These are phyloP conservation scores for Ardeotis arabs DNA, from an alignment of 2,113 vertebrate genomes.

Conservation along the genomic window DNA sequence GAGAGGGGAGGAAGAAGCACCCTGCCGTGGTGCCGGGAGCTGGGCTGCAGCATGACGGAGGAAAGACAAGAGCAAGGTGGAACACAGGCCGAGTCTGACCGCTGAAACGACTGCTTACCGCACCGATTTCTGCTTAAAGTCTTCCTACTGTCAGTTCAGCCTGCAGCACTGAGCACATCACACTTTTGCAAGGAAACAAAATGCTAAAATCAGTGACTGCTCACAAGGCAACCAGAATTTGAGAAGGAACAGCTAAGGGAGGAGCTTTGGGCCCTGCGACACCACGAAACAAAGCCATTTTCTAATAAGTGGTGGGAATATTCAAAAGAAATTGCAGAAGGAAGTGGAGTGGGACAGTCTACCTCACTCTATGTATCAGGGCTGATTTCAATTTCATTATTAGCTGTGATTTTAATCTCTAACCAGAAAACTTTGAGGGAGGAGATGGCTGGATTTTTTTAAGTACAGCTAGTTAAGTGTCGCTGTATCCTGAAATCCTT, in stretches of 20 bases:
- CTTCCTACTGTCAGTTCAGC: not conserved
- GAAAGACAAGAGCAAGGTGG: fast-evolving
- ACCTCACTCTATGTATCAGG: not conserved
- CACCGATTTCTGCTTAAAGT: not conserved
- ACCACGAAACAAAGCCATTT: not conserved
- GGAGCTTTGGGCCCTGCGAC: not conserved
- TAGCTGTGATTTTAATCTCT: slow-evolving; percentile 52
- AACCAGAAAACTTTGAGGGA: not conserved
- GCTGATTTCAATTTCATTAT: slow-evolving; percentile 55
- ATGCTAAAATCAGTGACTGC: not conserved
- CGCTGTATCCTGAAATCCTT: slow-evolving; percentile 49
- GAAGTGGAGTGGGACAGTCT: not conserved
- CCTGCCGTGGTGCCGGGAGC: not conserved
- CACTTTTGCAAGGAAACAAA: not conserved
- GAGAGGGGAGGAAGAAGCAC: not conserved
- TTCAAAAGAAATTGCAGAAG: not conserved
- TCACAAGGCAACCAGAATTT: not conserved
- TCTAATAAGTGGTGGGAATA: not conserved
- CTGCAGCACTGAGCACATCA: too few species aligned
- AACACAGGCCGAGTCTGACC: too few species aligned
- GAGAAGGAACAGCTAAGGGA: not conserved
- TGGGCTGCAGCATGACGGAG: not conserved
- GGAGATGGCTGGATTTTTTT: not conserved
- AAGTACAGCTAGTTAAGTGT: not conserved
- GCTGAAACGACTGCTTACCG: fast-evolving